phyloP scores from a whole-genome alignment of 2,888 invertebrate genomes.

The Halocaridina rubra region DNA sequence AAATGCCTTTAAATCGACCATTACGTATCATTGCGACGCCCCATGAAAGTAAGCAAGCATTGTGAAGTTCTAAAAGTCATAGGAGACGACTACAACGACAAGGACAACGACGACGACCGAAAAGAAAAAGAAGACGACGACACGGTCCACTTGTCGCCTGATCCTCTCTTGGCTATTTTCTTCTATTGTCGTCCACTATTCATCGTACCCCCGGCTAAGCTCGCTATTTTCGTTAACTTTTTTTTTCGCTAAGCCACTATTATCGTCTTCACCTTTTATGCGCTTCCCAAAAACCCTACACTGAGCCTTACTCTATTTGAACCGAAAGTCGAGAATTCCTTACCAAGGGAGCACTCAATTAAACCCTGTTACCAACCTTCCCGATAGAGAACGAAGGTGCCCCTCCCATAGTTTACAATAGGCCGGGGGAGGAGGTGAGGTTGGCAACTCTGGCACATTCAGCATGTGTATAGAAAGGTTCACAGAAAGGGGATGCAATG shows the following conservation, averaged over 20 bases:
- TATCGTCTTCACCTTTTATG: slow-evolving; percentile 33
- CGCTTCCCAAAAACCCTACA: background rate
- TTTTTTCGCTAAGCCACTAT: slow-evolving; percentile 39
- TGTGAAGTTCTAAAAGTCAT: background rate
- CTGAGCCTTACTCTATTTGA: background rate
- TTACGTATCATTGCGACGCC: no score
- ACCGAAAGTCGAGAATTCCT: background rate
- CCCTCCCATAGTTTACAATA: slow-evolving; percentile 46
- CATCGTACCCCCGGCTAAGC: slow-evolving; percentile 20
- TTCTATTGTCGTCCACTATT: slow-evolving; percentile 34
- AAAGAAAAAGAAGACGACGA: background rate
- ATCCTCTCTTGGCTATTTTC: slow-evolving; percentile 21
- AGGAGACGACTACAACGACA: no score
- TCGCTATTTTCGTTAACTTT: slow-evolving; percentile 41
- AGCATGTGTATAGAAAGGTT: slow-evolving; percentile 28
- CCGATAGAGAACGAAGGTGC: slow-evolving; percentile 19
- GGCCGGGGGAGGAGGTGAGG: slow-evolving; percentile 7
- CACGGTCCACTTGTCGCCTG: slow-evolving; percentile 20
- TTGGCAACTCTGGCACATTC: slow-evolving; percentile 39
- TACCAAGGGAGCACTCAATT: slow-evolving; percentile 14
- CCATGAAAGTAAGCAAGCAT: background rate
- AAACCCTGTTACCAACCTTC: slow-evolving; percentile 37
- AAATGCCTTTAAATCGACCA: no score
- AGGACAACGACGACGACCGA: no score
- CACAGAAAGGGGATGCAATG: slow-evolving; percentile 31